These are phyloP conservation scores for Anisognathus igniventris DNA, from an alignment of 2,797 vertebrate genomes.

Conservation along the genomic window DNA sequence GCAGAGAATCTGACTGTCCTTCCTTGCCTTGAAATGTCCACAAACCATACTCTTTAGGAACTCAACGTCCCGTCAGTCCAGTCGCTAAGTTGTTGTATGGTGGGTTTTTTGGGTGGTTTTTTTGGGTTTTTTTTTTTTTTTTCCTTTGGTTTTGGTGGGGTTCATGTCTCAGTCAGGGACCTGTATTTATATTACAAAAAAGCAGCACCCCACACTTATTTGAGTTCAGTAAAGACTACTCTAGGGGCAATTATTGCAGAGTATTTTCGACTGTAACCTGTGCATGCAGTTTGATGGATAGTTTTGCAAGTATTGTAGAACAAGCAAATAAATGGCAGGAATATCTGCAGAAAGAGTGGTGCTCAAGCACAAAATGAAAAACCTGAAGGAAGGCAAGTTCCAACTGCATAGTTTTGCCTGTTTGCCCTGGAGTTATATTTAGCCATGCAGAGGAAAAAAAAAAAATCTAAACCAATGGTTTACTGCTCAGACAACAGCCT, in stretches of 20 bases:
- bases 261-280: neutral
- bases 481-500: constrained; percentile 7
- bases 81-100: too few relatives aligned
- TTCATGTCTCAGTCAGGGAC: neutral
- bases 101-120: neutral
- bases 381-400: neutral
- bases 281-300: neutral
- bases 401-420: neutral
- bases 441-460: neutral
- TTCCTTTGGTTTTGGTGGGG: neutral
- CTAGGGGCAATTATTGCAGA: neutral
- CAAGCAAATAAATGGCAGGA: neutral
- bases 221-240: neutral
- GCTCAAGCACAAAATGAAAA: constrained; percentile 3
- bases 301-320: neutral
- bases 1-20: neutral
- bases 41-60: neutral
- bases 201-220: neutral
- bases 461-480: neutral
- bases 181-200: neutral
- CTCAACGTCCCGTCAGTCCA: neutral
- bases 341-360: neutral
- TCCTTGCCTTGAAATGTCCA: neutral
- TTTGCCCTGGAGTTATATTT: neutral
- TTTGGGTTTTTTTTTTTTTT: fast-evolving